Evolutionary conservation across 2,113 vertebrate genomes (phyloP), one percentile per base, ranked within the genome.

Genomic region (Motacilla tschutschensis): DNA sequence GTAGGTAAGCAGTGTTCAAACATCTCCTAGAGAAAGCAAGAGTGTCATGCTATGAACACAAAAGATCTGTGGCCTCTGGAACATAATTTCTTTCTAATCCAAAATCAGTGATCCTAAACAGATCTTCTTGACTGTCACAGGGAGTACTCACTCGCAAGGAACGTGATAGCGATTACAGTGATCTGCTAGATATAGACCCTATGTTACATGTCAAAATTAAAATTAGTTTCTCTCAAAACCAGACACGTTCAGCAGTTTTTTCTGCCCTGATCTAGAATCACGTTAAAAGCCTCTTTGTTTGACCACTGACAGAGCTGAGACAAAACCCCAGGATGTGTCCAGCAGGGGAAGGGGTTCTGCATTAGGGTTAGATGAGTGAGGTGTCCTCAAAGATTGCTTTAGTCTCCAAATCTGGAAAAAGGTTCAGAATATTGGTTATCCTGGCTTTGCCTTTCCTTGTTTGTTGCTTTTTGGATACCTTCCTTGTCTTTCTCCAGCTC

Each of bases 401-500:
- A 58, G 14, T 57, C 28, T 58, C 51, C 11, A 40, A 41, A 31
- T 25, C 33, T 70, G 19, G 17, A 21, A 80, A 22, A 74, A 36
- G 2, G 36, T 59, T 74, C 80, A 65, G 50, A 79, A 54, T 53
- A 72, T 8, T 83, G 38, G 38, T 89, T 78, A 21, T 81, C 20
- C 87, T 44, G 40, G 70, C 69, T 74, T 83, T 82, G 54, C 64
- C 46, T 57, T 73, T 83, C 43, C 54, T 76, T 26, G 11, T 59
- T 8, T 80, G 17, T 17, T 57, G 17, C 21, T 58, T 79, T 63
- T 31, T 72, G 41, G 31, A 62, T 50, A n/a, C 29, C 40, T 60
- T 82, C 17, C 12, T 40, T 6, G 2, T 77, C 15, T 40, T 83
- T 74, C 66, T 97, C 85, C 80, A 97, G 81, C 25, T 96, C 63